Conservation (phyloP, 2,797 vertebrate species). For the Microctenopoma lineatum region DNA sequence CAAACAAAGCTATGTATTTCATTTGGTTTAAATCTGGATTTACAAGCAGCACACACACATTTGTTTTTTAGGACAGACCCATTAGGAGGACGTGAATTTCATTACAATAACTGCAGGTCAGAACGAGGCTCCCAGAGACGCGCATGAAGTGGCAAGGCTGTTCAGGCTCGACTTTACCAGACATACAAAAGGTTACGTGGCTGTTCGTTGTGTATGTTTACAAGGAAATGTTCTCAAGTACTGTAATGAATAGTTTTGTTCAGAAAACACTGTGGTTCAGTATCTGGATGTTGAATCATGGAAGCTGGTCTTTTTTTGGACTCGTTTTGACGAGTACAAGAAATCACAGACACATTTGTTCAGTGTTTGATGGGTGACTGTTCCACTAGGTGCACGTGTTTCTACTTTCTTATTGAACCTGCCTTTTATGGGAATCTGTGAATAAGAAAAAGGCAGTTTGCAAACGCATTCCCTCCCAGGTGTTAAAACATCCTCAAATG, state of each 20-base stretch:
- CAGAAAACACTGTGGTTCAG: conserved; percentile 3
- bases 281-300: neutral
- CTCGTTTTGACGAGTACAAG: no score
- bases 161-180: neutral
- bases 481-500: no score
- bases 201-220: conserved; percentile 9
- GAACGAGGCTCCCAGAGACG: neutral
- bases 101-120: conserved; percentile 3
- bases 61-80: neutral
- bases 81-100: neutral
- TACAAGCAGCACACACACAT: neutral
- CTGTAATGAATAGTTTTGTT: conserved; percentile 1
- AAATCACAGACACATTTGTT: no score
- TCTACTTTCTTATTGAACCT: neutral
- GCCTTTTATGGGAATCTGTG: neutral
- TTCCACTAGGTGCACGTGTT: no score
- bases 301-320: no score
- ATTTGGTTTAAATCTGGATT: conserved; percentile 5
- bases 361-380: conserved; percentile 5
- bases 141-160: conserved; percentile 15
- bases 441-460: no score
- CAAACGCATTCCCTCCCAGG: no score
- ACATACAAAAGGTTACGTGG: conserved; percentile 3
- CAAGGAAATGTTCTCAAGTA: neutral
- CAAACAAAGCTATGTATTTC: neutral